phyloP scores from a whole-genome alignment of 2,797 vertebrate species.

The Columba guinea region DNA sequence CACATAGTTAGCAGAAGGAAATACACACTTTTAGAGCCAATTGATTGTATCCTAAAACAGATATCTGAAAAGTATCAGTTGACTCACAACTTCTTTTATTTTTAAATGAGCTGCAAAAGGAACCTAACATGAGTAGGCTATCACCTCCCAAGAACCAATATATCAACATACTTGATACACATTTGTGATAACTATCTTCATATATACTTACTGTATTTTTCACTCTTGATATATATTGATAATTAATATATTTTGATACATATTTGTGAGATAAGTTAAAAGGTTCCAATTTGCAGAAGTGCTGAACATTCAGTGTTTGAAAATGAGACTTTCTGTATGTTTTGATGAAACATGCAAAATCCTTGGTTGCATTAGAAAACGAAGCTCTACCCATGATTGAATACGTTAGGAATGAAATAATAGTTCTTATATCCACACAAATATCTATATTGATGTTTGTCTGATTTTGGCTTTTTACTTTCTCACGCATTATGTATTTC shows the following conservation, averaged over 20 bases:
- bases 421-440: background rate
- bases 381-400: background rate
- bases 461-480: background rate
- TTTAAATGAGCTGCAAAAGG: background rate
- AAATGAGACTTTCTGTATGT: background rate
- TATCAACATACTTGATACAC: background rate
- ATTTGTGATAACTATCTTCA: background rate
- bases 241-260: background rate
- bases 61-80: background rate
- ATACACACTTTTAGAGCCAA: background rate
- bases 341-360: background rate
- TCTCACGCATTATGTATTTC: background rate
- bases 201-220: background rate
- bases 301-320: background rate
- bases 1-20: background rate
- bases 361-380: background rate
- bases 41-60: background rate
- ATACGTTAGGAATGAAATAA: background rate
- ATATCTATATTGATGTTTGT: background rate
- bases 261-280: background rate
- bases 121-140: background rate
- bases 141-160: background rate
- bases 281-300: background rate
- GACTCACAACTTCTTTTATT: background rate
- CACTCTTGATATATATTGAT: background rate